Base-by-base conservation (phyloP, 2,113 vertebrate genomes). In the Ciconia stormi region DNA sequence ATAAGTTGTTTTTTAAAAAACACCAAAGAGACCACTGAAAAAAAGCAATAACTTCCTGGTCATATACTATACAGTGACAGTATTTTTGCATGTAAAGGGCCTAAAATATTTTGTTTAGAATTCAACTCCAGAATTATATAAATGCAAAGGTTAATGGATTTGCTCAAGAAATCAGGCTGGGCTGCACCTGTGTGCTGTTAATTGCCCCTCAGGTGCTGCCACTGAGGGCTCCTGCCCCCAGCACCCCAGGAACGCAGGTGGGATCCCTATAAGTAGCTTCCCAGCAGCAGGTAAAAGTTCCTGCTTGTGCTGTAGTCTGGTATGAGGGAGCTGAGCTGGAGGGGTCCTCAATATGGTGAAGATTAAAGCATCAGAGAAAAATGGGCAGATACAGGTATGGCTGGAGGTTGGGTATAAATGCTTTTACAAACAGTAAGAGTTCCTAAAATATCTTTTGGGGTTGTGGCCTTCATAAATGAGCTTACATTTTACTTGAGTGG, bases 221-320 rank as follows among this genome's bases (percentile, higher is more conserved):
- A 52, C 0, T 69, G 34, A 58, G 44, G 21, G 38, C 26, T 87
- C 15, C 32, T 32, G n/a, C 13, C 62, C 55, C 21, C 47, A 22
- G 17, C 20, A 18, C 21, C 18, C 19, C 13, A 23, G 42, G 8
- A 52, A 42, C 20, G 7, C 27, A 49, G n/a, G 19, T 81, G 49
- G 18, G 62, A 40, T 36, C 16, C 27, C 69, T 66, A 18, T 55
- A 76, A 89, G 11, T 16, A 36, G 17, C 26, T 66, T 47, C 73
- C 21, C 38, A 70, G 44, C 0, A 36, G 2, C 0, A 1, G 1
- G 1, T 3, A 0, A 1, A 13, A 0, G 2, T 2, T 53, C 10
- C 1, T 44, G 11, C 3, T 76, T 6, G 20, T 59, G 12, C 4
- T 71, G 38, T 1, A 14, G 56, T 11, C 3, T 52, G 18, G 13